phyloP scores from a whole-genome alignment of 2,797 vertebrate genomes.

The Mallotus villosus region DNA sequence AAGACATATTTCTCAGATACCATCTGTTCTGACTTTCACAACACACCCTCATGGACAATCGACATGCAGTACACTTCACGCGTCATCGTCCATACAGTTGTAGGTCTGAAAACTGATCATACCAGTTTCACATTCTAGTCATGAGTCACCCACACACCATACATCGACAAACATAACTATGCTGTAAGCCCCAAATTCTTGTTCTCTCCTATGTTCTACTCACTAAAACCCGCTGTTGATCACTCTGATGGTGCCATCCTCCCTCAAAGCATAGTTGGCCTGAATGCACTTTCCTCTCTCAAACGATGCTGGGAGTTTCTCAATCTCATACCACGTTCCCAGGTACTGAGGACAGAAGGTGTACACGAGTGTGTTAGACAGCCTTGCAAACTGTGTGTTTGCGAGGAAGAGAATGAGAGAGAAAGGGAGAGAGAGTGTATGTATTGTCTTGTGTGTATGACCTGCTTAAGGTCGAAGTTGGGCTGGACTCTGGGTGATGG shows the following conservation, averaged over 20 bases:
- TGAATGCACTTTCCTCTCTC: slow-evolving; percentile 77
- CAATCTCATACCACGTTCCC: slow-evolving; percentile 84
- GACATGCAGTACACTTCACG: neutral
- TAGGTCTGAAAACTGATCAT: neutral
- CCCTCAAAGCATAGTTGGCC: slow-evolving; percentile 67
- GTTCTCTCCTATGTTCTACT: slow-evolving; percentile 48
- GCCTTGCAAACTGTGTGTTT: neutral
- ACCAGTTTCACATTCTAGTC: neutral
- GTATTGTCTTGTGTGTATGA: slow-evolving; percentile 40
- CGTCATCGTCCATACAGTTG: neutral
- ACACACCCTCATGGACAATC: neutral
- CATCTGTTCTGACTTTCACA: neutral
- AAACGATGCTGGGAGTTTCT: slow-evolving; percentile 73
- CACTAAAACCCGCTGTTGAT: slow-evolving; percentile 65
- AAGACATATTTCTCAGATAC: neutral
- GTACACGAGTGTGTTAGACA: neutral
- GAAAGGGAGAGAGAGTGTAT: neutral
- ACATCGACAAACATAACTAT: no score
- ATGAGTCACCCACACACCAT: neutral
- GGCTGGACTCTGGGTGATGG: slow-evolving; percentile 68
- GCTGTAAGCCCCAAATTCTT: neutral
- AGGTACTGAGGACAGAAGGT: slow-evolving; percentile 11
- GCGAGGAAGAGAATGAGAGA: neutral
- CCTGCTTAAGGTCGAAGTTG: slow-evolving; percentile 77
- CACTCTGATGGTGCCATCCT: slow-evolving; percentile 71